Evolutionary conservation across 2,888 invertebrate species (phyloP).

Genomic region (Unio pictorum): DNA sequence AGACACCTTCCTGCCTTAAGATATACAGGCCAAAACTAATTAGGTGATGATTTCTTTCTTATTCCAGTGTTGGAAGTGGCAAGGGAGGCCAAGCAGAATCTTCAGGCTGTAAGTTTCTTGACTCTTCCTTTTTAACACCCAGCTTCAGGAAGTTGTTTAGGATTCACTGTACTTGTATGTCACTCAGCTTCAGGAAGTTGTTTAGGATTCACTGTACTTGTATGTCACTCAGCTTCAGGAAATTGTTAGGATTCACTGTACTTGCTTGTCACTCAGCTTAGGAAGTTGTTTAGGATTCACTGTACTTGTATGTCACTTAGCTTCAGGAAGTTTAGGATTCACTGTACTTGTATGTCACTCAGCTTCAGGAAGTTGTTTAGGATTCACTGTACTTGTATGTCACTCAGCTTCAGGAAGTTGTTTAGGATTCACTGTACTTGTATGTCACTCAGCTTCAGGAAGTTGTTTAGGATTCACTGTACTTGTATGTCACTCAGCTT

Average conservation of each 20-base stretch:
- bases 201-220: background rate
- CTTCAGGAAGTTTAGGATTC: no score
- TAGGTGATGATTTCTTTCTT: conserved; percentile 1
- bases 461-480: no score
- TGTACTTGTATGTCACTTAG: background rate
- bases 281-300: background rate
- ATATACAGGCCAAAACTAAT: background rate
- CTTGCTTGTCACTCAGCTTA: background rate
- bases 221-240: background rate
- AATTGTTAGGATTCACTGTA: background rate
- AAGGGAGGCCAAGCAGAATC: conserved; percentile 56
- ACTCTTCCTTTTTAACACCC: background rate
- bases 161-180: background rate
- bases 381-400: no score
- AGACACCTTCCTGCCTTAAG: no score
- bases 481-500: no score
- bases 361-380: no score
- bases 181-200: no score
- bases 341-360: no score
- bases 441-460: no score
- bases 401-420: no score
- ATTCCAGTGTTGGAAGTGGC: conserved; percentile 61
- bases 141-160: no score
- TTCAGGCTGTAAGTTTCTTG: conserved; percentile 58
- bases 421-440: no score